phyloP scores from a whole-genome alignment of 2,113 vertebrate species.

The Fregetta grallaria region DNA sequence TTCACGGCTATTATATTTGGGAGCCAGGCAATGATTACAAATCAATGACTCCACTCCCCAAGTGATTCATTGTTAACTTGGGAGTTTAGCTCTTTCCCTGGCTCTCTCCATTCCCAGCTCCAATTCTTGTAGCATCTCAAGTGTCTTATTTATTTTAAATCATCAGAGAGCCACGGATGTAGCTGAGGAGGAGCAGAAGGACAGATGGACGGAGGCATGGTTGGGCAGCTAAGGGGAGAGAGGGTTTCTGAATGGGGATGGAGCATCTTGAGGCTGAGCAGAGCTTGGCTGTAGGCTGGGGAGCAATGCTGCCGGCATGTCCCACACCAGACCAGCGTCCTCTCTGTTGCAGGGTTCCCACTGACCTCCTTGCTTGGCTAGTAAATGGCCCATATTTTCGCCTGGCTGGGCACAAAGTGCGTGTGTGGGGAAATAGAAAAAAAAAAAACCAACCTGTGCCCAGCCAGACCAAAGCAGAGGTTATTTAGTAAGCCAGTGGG shows the following conservation, averaged over 20 bases:
- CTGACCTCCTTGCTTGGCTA: background rate
- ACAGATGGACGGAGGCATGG: background rate
- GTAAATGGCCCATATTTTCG: background rate
- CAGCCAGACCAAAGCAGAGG: background rate
- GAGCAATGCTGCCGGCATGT: background rate
- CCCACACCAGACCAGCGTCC: fast-evolving
- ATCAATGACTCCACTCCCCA: background rate
- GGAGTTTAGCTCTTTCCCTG: background rate
- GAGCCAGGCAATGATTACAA: constrained; percentile 4
- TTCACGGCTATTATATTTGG: background rate
- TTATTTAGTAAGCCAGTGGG: background rate
- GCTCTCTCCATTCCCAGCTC: background rate
- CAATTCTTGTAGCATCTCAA: background rate
- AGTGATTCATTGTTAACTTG: background rate
- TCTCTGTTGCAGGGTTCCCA: background rate
- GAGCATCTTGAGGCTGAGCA: background rate
- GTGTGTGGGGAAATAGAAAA: background rate
- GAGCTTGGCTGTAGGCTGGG: background rate
- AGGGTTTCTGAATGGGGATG: background rate
- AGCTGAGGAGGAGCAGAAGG: background rate
- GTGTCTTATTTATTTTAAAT: background rate
- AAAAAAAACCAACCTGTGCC: background rate
- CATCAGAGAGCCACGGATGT: background rate
- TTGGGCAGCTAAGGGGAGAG: background rate
- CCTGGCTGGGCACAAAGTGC: background rate